phyloP scores from a whole-genome alignment of 2,888 invertebrate species.

The Protodeltote pygarga region DNA sequence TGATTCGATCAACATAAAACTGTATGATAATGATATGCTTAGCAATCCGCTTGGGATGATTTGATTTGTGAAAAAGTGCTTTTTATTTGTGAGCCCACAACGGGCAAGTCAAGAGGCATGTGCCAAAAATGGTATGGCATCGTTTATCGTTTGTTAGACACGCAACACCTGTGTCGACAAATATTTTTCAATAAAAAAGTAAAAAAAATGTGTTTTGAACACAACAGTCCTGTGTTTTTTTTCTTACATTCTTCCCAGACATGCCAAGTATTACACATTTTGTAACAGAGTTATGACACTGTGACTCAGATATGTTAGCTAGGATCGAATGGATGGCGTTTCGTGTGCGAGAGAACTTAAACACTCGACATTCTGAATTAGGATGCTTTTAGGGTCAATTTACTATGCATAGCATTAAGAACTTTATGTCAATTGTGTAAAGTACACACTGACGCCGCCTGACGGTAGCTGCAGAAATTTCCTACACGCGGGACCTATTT shows the following conservation, averaged over 20 bases:
- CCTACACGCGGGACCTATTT: no score
- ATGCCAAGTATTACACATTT: no score
- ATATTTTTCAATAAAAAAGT: conserved; percentile 85
- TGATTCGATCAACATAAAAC: conserved; percentile 30
- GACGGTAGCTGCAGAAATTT: no score
- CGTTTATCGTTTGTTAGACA: conserved; percentile 67
- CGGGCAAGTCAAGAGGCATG: conserved; percentile 55
- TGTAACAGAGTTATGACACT: no score
- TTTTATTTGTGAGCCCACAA: conserved; percentile 53
- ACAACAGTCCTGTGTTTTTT: conserved; percentile 80
- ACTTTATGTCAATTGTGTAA: no score
- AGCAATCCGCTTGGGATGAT: conserved; percentile 46
- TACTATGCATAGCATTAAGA: no score
- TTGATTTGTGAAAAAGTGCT: conserved; percentile 52
- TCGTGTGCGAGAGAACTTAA: no score
- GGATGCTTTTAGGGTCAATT: no score
- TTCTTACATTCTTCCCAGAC: conserved; percentile 33
- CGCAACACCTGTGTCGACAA: conserved; percentile 76
- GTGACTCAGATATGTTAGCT: no score
- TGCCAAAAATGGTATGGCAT: conserved; percentile 70
- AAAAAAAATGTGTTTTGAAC: conserved; percentile 85
- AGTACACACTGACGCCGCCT: no score
- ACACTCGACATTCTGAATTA: no score
- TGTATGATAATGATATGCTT: conserved; percentile 48
- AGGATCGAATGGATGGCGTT: no score